Evolutionary conservation across 92 coral and sea anemone genomes (phyloP).

Genomic region (Bergia sp.): DNA sequence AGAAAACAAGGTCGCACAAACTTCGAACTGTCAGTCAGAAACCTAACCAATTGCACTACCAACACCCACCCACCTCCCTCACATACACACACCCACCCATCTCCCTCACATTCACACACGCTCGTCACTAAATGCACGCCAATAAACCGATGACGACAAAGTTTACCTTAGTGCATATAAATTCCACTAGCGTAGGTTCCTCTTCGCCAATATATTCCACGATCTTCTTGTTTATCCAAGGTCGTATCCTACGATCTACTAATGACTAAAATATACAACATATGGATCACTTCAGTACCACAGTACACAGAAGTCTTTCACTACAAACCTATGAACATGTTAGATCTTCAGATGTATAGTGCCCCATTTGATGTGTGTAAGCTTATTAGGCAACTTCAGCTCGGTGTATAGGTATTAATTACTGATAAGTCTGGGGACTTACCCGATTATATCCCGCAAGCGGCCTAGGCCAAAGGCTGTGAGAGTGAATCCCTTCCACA

Average conservation of each 20-base stretch:
- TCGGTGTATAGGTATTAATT: background rate
- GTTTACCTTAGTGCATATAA: slow-evolving; percentile 94
- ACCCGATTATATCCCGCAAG: slow-evolving; percentile 12
- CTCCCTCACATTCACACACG: background rate
- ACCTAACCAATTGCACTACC: too few relatives aligned
- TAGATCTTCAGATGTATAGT: background rate
- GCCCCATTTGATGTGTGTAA: background rate
- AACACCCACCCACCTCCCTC: background rate
- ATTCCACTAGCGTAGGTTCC: slow-evolving; percentile 94
- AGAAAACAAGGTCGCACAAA: too few relatives aligned
- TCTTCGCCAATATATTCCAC: slow-evolving; percentile 99
- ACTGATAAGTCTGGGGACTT: slow-evolving; percentile 34
- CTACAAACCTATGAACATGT: background rate
- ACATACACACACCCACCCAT: background rate
- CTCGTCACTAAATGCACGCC: too few relatives aligned
- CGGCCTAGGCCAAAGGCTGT: slow-evolving; percentile 36
- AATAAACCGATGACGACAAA: background rate
- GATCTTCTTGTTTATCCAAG: slow-evolving; percentile 98
- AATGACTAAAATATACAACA: slow-evolving; percentile 74
- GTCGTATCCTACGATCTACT: slow-evolving; percentile 99
- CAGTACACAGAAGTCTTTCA: slow-evolving; percentile 16
- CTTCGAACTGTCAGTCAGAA: too few relatives aligned
- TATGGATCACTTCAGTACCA: background rate
- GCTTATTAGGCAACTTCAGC: background rate
- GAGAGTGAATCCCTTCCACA: slow-evolving; percentile 23